Base-by-base conservation (phyloP, 2,888 invertebrate species). In the Leptura quadrifasciata region DNA sequence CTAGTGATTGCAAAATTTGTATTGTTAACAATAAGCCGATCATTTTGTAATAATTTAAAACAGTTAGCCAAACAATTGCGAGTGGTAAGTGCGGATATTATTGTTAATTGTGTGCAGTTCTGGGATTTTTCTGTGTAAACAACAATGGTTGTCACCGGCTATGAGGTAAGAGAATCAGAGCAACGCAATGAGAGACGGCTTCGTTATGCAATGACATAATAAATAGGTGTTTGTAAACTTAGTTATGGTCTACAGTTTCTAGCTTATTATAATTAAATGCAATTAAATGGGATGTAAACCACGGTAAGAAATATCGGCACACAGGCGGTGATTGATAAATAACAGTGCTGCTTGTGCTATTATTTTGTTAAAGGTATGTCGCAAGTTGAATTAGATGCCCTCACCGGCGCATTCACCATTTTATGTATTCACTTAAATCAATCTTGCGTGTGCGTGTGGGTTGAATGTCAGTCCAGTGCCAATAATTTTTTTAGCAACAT, bases 1-100 rank as follows among this genome's bases (percentile, higher is more conserved):
- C 24, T 24, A 65, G 18, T 24, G n/a, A 63, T 76, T 76, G 70
- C 73, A 76, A 76, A 72, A 73, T 76, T 73, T 72, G 12, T 35
- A 58, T 69, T 63, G 63, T 73, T 69, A 64, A 64, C 69, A 64
- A 64, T 64, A 68, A 69, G 69, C 69, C 69, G 70, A 69, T 17
- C 47, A 65, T 76, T 70, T 76, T 73, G 73, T 61, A 76, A 76
- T 70, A 52, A 21, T 64, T 69, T 54, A 55, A 31, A 64, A 57
- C 68, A 63, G 65, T 69, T 69, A 54, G 71, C 52, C n/a, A 47
- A 73, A 69, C 69, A 76, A 76, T 72, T 63, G 68, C 68, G 72
- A 61, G 71, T 68, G 65, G 72, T 60, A 72, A 68, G 68, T 60
- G 67, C 58, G 72, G 47, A 55, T 31, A 10, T 39, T 61, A 35